phyloP scores from a whole-genome alignment of 1,140 invertebrate species.

The Bombus fervidus region DNA sequence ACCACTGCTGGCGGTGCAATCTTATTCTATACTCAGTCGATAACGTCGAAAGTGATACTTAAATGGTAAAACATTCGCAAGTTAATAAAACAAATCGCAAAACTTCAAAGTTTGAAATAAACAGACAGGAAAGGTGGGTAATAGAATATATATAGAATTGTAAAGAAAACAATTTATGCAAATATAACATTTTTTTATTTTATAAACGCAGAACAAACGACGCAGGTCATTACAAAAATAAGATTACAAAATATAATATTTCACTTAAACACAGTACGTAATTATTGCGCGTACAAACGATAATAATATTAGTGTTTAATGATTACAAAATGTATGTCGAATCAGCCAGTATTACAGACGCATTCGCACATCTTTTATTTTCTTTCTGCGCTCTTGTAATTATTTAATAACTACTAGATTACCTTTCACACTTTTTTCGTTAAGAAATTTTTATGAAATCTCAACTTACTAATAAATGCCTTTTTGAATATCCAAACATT shows the following conservation, averaged over 20 bases:
- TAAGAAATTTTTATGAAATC: conserved; percentile 31
- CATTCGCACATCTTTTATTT: background rate
- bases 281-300: conserved; percentile 63
- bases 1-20: no score
- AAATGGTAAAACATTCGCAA: no score
- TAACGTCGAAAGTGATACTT: no score
- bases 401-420: conserved; percentile 5
- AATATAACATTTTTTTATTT: conserved; percentile 69
- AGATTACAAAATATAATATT: conserved; percentile 71
- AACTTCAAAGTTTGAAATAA: no score
- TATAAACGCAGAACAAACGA: conserved; percentile 69
- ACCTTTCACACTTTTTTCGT: conserved; percentile 6
- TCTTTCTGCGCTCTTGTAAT: background rate
- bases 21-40: no score
- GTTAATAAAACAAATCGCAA: no score
- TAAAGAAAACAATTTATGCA: conserved; percentile 17
- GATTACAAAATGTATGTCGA: conserved; percentile 50
- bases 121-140: no score
- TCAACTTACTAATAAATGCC: conserved; percentile 17
- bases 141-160: background rate
- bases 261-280: conserved; percentile 49
- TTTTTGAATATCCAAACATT: background rate
- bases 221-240: conserved; percentile 73
- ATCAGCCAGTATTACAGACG: conserved; percentile 28
- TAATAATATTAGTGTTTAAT: conserved; percentile 63